Base-by-base conservation (phyloP, 1,140 invertebrate species). In the Eubasilissa regina region DNA sequence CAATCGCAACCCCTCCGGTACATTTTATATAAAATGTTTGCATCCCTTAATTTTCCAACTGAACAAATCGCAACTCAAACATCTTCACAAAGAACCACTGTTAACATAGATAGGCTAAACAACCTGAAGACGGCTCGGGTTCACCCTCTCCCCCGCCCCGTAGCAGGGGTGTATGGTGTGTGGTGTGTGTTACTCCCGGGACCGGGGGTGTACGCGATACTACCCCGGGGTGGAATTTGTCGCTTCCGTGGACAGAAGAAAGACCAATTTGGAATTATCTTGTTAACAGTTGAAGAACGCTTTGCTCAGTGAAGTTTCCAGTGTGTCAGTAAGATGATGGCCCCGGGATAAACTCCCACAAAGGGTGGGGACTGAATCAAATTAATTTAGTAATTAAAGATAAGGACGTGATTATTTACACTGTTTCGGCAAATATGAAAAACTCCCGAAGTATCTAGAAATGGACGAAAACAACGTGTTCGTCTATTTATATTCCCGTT, bases 171-270 rank as follows among this genome's bases (percentile, higher is more conserved):
- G 6, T n/a, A n/a, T n/a, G n/a, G n/a, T n/a, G n/a, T n/a, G n/a
- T n/a, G n/a, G n/a, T 35, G 25, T 35, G 25, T 35, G 25, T 6
- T 35, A 1, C 25, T 6, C 25, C 6, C 25, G 25, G 25, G 25
- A 6, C 1, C 1, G 25, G 25, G 25, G 25, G 25, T 35, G 25
- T 35, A 35, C 25, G n/a, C n/a, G n/a, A 35, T 35, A 35, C 64
- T 0, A 8, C n/a, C 64, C 45, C 66, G 17, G 15, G 45, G 44
- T 19, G 10, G 15, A 17, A 48, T 48, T 70, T 51, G 47, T 70
- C 66, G 66, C 66, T 70, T 70, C 66, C 66, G 10, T 70, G 47
- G 66, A 70, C 66, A 68, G 15, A 47, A 47, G 47, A 70, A 70
- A 64, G 66, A 21, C 45, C 45, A 51, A 70, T 51, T 25, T 51